Conservation (phyloP, 2,888 invertebrate genomes). For the Brachyopa scutellaris region DNA sequence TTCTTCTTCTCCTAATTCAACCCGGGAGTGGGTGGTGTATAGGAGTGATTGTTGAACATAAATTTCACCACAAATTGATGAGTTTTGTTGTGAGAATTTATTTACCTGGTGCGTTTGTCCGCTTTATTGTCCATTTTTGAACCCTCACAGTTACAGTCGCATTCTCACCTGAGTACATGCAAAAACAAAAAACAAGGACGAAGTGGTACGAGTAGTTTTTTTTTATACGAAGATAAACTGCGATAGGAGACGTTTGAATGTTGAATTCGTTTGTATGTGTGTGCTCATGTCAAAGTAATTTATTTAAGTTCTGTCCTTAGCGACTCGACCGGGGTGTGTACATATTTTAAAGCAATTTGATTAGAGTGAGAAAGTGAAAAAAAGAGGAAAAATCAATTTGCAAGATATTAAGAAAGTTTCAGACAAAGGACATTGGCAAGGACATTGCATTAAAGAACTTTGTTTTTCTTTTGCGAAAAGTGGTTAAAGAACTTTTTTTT, state of each 20-base stretch:
- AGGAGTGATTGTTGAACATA: constrained; percentile 23
- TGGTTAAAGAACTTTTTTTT: constrained; percentile 11
- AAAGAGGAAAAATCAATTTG: constrained; percentile 21
- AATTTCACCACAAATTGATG: constrained; percentile 54
- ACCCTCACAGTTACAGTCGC: no score
- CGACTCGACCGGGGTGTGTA: not conserved
- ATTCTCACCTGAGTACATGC: constrained; percentile 3
- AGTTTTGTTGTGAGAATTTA: constrained; percentile 39
- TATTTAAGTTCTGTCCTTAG: constrained; percentile 16
- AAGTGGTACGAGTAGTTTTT: not conserved
- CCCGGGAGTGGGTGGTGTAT: no score
- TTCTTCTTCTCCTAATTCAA: no score
- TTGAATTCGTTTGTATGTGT: no score
- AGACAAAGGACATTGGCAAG: not conserved
- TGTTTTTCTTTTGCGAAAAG: not conserved
- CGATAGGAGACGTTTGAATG: constrained; percentile 16
- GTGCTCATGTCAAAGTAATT: constrained; percentile 49
- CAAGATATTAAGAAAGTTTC: constrained; percentile 36
- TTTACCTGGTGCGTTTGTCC: constrained; percentile 19
- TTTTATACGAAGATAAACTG: constrained; percentile 20
- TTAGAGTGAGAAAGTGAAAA: not conserved
- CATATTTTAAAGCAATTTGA: constrained; percentile 27
- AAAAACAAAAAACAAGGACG: constrained; percentile 27
- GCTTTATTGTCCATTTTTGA: no score
- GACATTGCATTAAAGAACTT: no score